Conservation (phyloP, 2,797 vertebrate species). For the Acanthornis magna region DNA sequence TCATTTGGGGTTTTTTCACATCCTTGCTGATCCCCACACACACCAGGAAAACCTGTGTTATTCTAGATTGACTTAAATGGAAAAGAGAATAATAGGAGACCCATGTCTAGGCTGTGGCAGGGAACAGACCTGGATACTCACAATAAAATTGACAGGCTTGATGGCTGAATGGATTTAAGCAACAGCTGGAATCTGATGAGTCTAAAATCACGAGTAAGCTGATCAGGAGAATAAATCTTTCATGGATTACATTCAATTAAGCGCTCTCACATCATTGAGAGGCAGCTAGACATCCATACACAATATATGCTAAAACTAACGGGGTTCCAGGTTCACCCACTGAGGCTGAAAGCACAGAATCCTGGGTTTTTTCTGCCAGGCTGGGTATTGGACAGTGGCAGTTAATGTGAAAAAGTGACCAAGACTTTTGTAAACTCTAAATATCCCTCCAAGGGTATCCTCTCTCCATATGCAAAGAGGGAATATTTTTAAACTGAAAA, state of each 20-base stretch:
- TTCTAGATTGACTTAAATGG: background rate
- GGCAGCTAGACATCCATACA: background rate
- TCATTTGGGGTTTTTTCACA: background rate
- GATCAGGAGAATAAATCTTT: slow-evolving; percentile 50
- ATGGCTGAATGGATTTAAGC: slow-evolving; percentile 28
- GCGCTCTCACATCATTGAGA: background rate
- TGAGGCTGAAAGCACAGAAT: background rate
- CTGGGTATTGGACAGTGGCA: background rate
- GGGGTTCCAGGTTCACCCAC: background rate
- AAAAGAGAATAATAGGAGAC: background rate
- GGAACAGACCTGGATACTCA: background rate
- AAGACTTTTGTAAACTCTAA: background rate
- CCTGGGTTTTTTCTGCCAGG: background rate
- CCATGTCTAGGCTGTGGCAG: background rate
- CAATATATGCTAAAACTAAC: background rate
- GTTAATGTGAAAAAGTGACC: background rate
- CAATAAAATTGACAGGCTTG: slow-evolving; percentile 20
- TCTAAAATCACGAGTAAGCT: slow-evolving; percentile 55
- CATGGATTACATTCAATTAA: slow-evolving; percentile 38
- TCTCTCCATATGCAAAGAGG: fast-evolving
- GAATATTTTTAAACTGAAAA: background rate
- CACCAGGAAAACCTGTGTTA: background rate
- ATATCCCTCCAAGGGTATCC: background rate
- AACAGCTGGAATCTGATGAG: slow-evolving; percentile 43
- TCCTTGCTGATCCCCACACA: background rate